Evolutionary conservation across 2,888 invertebrate genomes (phyloP), one percentile per base, ranked within the genome.

Genomic region (Seira musarum): DNA sequence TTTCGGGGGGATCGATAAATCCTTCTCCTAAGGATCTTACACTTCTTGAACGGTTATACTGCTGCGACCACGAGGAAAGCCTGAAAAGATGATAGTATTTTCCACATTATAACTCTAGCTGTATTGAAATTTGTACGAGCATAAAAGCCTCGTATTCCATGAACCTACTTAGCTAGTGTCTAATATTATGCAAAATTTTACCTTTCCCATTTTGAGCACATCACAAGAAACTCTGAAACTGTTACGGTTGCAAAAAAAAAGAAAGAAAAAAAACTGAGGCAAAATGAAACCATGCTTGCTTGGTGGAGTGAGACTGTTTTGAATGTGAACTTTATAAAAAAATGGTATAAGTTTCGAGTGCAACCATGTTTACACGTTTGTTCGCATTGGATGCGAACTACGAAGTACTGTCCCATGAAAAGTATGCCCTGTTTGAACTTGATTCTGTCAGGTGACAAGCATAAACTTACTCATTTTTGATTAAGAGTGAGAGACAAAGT

Each of bases 1-100:
- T 81, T 77, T 61, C 76, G 71, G 71, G 71, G 69, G 67, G 81
- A 84, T 84, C 84, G 83, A 84, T 84, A 84, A 83, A 83, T 84
- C 81, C 74, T 82, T 80, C 83, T 68, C 77, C 61, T 70, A 82
- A 79, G 83, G 77, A 79, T 82, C 83, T 80, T 76, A 75, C 70
- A 60, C 21, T 60, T 60, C 22, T 60, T 60, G 21, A 21, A 60
- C 60, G 60, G 60, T 19, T 60, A n/a, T n/a, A 60, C 60, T 22
- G 60, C 22, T 60, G 19, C 60, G 2, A 21, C 60, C 60, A 60
- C 60, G 60, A 60, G 60, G 60, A 60, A 60, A 21, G 22, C 60
- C 21, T 60, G 21, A 60, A 60, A 60, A 5, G 60, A 60, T 60
- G 21, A 60, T 60, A 60, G 60, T 21, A 60, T 60, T 60, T 60